Conservation (phyloP, 2,797 vertebrate species). For the Lagodon rhomboides region DNA sequence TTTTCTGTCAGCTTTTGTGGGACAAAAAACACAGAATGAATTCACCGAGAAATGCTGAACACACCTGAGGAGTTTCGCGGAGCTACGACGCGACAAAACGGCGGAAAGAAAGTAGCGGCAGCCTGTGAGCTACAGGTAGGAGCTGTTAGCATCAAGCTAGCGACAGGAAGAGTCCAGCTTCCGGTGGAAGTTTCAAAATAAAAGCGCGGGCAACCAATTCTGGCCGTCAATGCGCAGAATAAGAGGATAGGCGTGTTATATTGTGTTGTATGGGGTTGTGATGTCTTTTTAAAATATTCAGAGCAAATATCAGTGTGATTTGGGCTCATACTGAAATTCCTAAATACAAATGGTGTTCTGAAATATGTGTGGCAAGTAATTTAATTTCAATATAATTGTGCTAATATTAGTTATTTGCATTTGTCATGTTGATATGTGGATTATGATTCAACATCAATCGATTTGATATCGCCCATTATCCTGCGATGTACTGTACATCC, state of each 20-base stretch:
- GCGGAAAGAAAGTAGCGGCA: conserved; percentile 21
- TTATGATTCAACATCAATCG: neutral
- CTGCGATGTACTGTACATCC: neutral
- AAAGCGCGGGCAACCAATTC: neutral
- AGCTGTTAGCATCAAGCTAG: neutral
- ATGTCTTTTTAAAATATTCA: neutral
- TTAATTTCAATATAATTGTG: fast-evolving
- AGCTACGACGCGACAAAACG: neutral
- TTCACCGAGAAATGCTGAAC: neutral
- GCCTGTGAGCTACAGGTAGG: conserved; percentile 73
- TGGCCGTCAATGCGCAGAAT: fast-evolving
- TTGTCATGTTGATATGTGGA: neutral
- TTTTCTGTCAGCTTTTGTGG: neutral
- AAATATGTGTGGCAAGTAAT: fast-evolving
- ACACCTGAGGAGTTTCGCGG: neutral
- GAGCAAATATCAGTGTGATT: neutral
- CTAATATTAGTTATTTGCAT: fast-evolving
- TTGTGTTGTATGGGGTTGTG: too few species aligned
- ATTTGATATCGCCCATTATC: fast-evolving
- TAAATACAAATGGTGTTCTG: neutral
- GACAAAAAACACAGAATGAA: neutral
- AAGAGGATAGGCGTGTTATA: too few species aligned
- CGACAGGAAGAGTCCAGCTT: fast-evolving
- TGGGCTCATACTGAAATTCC: neutral
- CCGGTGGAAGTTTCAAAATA: conserved; percentile 42